Percentiles rank a stretch among this genome's conserved stretches.
Conservation (phyloP, 1,140 invertebrate genomes). For the Ephestia elutella region DNA sequence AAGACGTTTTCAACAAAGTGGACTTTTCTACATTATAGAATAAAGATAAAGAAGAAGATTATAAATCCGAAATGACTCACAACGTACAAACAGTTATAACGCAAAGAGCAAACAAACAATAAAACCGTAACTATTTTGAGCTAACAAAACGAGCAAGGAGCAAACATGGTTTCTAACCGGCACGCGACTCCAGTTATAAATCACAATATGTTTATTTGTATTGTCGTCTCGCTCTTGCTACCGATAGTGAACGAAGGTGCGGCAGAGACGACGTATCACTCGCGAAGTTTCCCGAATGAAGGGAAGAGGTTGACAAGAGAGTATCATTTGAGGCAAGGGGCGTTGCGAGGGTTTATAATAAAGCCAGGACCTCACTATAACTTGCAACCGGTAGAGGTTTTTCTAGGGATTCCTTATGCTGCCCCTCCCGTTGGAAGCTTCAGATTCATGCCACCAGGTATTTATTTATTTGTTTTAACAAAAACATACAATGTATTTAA, state of each 20-base stretch:
- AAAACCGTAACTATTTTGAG: constrained; percentile 54
- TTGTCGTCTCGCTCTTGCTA: constrained; percentile 58
- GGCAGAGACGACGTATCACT: constrained; percentile 52
- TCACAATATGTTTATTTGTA: constrained; percentile 68
- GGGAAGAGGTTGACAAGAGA: constrained; percentile 63
- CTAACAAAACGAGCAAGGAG: constrained; percentile 53
- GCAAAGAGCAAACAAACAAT: constrained; percentile 48
- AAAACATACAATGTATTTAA: too few species aligned
- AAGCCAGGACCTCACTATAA: constrained; percentile 73
- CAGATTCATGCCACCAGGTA: constrained; percentile 90
- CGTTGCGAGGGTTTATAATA: constrained; percentile 76
- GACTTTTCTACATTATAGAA: neutral
- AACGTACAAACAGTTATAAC: constrained; percentile 39
- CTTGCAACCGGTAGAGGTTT: constrained; percentile 76
- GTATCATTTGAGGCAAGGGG: constrained; percentile 74
- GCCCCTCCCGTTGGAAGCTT: constrained; percentile 88
- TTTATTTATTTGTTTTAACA: neutral
- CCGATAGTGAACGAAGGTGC: constrained; percentile 51
- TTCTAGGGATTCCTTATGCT: constrained; percentile 91
- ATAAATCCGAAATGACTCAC: constrained; percentile 40
- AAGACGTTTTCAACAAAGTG: too few species aligned
- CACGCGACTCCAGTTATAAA: constrained; percentile 61
- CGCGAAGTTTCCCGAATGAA: constrained; percentile 46
- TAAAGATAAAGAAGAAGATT: neutral
- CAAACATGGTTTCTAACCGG: constrained; percentile 58